Evolutionary conservation across 2,888 invertebrate species (phyloP).

Genomic region (Camponotus fellah): DNA sequence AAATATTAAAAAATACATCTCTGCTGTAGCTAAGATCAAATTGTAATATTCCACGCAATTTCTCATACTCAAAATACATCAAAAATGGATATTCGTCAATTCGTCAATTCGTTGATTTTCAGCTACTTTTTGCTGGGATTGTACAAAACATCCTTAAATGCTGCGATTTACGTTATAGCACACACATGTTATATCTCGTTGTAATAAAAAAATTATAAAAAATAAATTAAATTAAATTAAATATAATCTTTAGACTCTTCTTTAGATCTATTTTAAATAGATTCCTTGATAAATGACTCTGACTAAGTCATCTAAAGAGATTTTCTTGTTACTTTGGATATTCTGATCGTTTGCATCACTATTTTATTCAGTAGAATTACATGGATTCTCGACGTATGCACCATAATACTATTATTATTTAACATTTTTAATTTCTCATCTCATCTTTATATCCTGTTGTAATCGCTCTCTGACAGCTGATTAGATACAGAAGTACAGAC

Average conservation of each 20-base stretch:
- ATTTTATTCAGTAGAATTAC: not conserved
- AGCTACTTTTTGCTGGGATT: too few species aligned
- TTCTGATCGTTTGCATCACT: not conserved
- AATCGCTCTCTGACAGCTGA: not conserved
- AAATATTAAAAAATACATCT: too few species aligned
- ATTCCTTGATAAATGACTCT: not conserved
- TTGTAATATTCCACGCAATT: too few species aligned
- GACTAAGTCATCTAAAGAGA: not conserved
- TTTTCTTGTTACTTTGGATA: not conserved
- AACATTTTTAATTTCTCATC: slow-evolving; percentile 15
- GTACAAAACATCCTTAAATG: not conserved
- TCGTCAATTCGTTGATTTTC: too few species aligned
- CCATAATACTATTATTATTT: not conserved
- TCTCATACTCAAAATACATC: too few species aligned
- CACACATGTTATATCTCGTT: not conserved
- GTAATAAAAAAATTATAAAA: not conserved
- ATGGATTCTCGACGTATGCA: not conserved
- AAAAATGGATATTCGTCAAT: too few species aligned
- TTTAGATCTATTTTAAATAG: not conserved
- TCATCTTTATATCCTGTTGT: slow-evolving; percentile 14
- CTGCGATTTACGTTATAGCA: not conserved
- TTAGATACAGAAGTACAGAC: not conserved
- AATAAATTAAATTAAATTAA: not conserved
- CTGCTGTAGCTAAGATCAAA: too few species aligned
- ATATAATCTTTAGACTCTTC: not conserved